Evolutionary conservation across 2,888 invertebrate genomes (phyloP).

Genomic region (Hololepta plana): DNA sequence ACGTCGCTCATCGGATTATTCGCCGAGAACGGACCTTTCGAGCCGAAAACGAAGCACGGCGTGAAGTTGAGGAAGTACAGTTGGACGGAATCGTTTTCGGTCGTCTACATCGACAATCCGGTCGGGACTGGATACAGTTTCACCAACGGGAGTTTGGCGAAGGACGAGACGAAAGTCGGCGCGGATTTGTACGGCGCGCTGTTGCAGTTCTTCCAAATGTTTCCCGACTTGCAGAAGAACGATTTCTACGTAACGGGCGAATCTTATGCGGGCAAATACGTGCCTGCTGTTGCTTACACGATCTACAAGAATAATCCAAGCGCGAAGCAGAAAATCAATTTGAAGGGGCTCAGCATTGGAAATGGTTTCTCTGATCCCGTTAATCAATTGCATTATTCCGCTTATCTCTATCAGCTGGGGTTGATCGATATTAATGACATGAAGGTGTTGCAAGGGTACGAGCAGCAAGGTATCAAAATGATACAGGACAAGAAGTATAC

Average conservation of each 20-base stretch:
- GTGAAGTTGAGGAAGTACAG: conserved; percentile 45
- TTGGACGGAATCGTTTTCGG: conserved; percentile 62
- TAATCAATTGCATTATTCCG: conserved; percentile 58
- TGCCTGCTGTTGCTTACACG: conserved; percentile 58
- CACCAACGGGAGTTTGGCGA: conserved; percentile 64
- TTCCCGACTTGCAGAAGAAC: conserved; percentile 52
- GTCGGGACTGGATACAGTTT: conserved; percentile 88
- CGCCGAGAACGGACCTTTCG: conserved; percentile 67
- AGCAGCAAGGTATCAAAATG: conserved; percentile 35
- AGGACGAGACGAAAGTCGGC: conserved; percentile 63
- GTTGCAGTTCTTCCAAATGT: conserved; percentile 67
- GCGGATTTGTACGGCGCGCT: conserved; percentile 59
- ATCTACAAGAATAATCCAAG: conserved; percentile 45
- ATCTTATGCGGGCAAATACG: conserved; percentile 71
- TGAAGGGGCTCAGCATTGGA: conserved; percentile 56
- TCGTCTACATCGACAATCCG: conserved; percentile 85
- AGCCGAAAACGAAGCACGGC: conserved; percentile 27
- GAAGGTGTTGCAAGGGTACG: conserved; percentile 38
- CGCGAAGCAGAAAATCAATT: conserved; percentile 45
- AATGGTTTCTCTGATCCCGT: conserved; percentile 66
- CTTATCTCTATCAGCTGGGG: conserved; percentile 65
- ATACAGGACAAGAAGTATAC: conserved; percentile 46
- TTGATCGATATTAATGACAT: conserved; percentile 46
- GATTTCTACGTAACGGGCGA: conserved; percentile 82
- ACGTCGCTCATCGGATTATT: conserved; percentile 66